These are phyloP conservation scores for Cydia pomonella DNA, from an alignment of 1,140 invertebrate species.

Conservation along the genomic window DNA sequence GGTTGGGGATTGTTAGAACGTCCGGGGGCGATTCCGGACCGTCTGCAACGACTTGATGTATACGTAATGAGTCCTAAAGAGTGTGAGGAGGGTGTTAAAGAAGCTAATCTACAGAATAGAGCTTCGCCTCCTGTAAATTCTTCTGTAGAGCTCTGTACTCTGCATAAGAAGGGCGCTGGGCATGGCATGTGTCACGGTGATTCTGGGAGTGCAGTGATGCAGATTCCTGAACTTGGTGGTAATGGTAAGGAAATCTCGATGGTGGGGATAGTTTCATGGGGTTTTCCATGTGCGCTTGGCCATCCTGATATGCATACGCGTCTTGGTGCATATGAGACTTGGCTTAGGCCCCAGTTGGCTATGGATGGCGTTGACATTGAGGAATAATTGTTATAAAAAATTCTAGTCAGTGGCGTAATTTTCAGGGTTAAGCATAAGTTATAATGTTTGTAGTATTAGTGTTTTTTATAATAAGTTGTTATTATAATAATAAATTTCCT, in stretches of 20 bases:
- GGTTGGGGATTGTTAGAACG: neutral
- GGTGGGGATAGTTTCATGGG: slow-evolving; percentile 10
- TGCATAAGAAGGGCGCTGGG: neutral
- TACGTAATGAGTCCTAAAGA: neutral
- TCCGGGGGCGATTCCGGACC: neutral
- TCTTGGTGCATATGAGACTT: neutral
- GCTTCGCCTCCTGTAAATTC: neutral
- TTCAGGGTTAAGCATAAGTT: too few species aligned
- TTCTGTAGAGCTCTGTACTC: neutral
- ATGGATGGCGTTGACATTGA: neutral
- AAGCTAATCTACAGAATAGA: neutral
- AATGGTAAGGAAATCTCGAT: neutral
- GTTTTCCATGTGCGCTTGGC: neutral
- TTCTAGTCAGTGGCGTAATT: too few species aligned
- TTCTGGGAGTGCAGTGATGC: neutral
- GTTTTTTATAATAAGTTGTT: too few species aligned
- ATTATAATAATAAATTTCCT: too few species aligned
- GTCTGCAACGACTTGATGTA: neutral
- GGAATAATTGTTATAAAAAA: neutral
- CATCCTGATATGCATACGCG: slow-evolving; percentile 1
- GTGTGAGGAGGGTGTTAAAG: slow-evolving; percentile 1
- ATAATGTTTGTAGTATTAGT: too few species aligned
- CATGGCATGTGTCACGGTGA: neutral
- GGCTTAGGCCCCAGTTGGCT: neutral
- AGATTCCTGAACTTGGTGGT: too few species aligned